Base-by-base conservation (phyloP, 1,140 invertebrate genomes). In the Drosophila tropicalis region DNA sequence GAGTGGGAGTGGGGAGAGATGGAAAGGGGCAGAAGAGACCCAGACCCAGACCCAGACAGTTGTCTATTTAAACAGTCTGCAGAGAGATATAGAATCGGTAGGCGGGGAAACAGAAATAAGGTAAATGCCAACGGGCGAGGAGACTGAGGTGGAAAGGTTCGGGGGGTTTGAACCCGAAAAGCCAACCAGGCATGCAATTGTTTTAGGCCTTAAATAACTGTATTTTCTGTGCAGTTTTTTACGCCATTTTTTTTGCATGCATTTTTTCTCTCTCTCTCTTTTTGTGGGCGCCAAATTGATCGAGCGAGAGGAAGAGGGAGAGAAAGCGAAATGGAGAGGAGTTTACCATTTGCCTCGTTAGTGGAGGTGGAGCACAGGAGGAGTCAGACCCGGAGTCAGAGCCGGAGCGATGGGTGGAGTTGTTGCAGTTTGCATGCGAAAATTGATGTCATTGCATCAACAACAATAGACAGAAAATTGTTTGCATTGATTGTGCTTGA, bases 131-230 rank as follows among this genome's bases (percentile, higher is more conserved):
- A 55, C 32, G 57, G 19, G 32, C 1, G 6, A 3, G 12, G 32
- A 0, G 22, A 19, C 29, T 29, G 29, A 6, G 29, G 5, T 29
- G 29, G 13, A 12, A 13, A 4, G 36, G 36, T 13, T 36, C 2
- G 19, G 67, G 29, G 36, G 47, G 47, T 25, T 6, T 56, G 25
- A 29, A 57, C 55, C 77, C 79, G 72, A 76, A 72, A 80, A 78
- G 73, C 70, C 79, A 81, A 56, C 79, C 73, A 77, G 79, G 73
- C 79, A 81, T 81, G 79, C 79, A 81, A 81, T 81, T 81, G 79
- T 81, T 81, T 81, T 81, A 81, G 79, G 79, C 79, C 79, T 81
- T 81, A 81, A 81, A 81, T 81, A 81, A 81, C 79, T 81, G 74
- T 81, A 78, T 81, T 81, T 68, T 69, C 72, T 80, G 73, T 80